A percentile compares a stretch with the other conserved stretches of the same genome.
phyloP scores from a whole-genome alignment of 2,113 vertebrate genomes.

The Trematomus loennbergii region DNA sequence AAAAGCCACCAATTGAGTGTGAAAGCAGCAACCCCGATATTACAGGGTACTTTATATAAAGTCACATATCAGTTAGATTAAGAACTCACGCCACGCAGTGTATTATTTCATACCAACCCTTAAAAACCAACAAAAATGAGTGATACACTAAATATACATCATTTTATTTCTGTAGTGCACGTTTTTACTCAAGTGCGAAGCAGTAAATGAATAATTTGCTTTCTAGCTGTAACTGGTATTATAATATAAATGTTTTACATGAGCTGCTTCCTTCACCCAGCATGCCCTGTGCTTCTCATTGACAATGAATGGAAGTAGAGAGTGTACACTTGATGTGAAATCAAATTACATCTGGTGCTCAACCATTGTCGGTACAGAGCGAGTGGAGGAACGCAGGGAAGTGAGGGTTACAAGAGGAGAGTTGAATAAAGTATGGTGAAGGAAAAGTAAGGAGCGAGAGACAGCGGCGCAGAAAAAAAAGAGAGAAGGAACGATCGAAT shows the following conservation, averaged over 20 bases:
- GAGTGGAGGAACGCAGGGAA: conserved; percentile 11
- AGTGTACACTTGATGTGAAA: conserved; percentile 35
- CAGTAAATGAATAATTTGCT: not conserved
- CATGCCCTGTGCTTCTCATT: conserved; percentile 27
- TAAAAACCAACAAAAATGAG: not conserved
- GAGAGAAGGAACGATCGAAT: conserved; percentile 45
- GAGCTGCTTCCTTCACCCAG: conserved; percentile 27
- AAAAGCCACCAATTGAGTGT: conserved; percentile 4
- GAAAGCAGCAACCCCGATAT: conserved; percentile 2
- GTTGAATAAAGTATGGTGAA: conserved; percentile 22
- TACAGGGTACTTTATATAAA: not conserved
- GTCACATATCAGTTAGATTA: not conserved
- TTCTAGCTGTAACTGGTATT: not conserved
- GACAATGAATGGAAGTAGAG: conserved; percentile 7
- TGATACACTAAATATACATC: not conserved
- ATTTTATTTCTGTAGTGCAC: not conserved
- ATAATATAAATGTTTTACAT: conserved; percentile 12
- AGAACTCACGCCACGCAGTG: not conserved
- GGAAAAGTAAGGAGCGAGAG: conserved; percentile 30
- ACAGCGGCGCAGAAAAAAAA: conserved; percentile 12
- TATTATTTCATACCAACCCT: not conserved
- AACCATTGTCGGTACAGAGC: conserved; percentile 14
- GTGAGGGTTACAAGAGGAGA: conserved; percentile 27
- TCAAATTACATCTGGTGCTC: conserved; percentile 42
- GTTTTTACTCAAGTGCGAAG: not conserved